A percentile compares a stretch with the other conserved stretches of the same genome.
Conservation (phyloP, 1,140 invertebrate species). For the Sarcophaga peregrina region DNA sequence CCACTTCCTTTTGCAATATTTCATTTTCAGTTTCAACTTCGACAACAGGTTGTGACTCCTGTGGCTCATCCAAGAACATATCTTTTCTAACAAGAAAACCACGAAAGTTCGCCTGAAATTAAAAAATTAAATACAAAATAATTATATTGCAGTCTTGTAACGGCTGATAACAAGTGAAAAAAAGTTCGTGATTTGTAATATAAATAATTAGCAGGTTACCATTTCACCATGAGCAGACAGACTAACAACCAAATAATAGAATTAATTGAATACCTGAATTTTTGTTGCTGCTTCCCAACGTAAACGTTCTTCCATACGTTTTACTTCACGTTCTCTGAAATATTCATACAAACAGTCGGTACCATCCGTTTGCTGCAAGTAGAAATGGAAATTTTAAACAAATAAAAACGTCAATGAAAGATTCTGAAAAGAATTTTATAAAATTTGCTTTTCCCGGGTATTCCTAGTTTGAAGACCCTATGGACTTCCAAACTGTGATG, state of each 20-base stretch:
- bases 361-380: slow-evolving; percentile 49
- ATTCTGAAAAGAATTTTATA: neutral
- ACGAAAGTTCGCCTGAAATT: slow-evolving; percentile 49
- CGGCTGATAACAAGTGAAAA: too few species aligned
- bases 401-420: neutral
- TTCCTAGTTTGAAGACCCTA: too few species aligned
- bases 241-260: too few species aligned
- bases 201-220: too few species aligned
- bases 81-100: slow-evolving; percentile 52
- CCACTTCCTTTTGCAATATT: neutral
- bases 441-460: neutral
- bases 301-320: slow-evolving; percentile 49
- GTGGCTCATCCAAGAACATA: slow-evolving; percentile 37
- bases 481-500: too few species aligned
- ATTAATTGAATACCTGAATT: slow-evolving; percentile 53
- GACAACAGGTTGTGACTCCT: too few species aligned
- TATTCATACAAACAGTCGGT: slow-evolving; percentile 61
- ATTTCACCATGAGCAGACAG: too few species aligned
- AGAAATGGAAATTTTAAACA: too few species aligned
- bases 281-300: slow-evolving; percentile 50
- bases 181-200: too few species aligned
- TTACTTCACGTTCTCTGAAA: slow-evolving; percentile 59
- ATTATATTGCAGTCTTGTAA: too few species aligned
- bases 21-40: neutral
- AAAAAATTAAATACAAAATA: too few species aligned